These are phyloP conservation scores for Charanyca ferruginea DNA, from an alignment of 2,888 invertebrate species.

Conservation along the genomic window DNA sequence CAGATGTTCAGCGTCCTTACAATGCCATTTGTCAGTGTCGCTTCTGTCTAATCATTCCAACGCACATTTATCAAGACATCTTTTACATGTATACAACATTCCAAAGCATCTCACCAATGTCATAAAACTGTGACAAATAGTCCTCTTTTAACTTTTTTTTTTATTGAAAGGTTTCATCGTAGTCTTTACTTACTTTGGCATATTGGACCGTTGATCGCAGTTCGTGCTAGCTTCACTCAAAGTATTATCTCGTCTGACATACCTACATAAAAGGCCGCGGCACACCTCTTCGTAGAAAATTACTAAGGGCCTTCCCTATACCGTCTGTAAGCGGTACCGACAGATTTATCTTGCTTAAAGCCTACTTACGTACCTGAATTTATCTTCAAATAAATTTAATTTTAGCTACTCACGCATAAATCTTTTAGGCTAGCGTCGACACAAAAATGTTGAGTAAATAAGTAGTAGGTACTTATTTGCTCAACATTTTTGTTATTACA, in stretches of 20 bases:
- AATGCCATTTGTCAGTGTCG: constrained; percentile 82
- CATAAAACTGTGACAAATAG: constrained; percentile 54
- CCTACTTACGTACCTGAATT: constrained; percentile 41
- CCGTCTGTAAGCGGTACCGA: constrained; percentile 49
- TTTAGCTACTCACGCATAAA: constrained; percentile 37
- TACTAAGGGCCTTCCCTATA: constrained; percentile 40
- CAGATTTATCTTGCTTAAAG: constrained; percentile 53
- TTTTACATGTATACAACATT: constrained; percentile 61
- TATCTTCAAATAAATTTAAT: constrained; percentile 51
- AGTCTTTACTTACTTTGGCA: constrained; percentile 10
- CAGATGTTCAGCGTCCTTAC: constrained; percentile 79
- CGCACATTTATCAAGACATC: constrained; percentile 80
- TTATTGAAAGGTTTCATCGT: constrained; percentile 29
- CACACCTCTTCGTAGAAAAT: constrained; percentile 49
- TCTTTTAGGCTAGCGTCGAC: constrained; percentile 14
- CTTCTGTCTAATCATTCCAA: constrained; percentile 81
- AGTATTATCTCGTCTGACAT: constrained; percentile 35
- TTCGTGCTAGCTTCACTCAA: constrained; percentile 26
- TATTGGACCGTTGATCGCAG: constrained; percentile 22
- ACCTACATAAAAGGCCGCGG: constrained; percentile 47
- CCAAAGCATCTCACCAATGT: constrained; percentile 53
- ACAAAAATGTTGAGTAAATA: constrained; percentile 4
- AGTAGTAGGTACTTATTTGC: neutral
- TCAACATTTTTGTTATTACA: too few relatives aligned
- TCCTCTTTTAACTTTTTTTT: constrained; percentile 42